Evolutionary conservation across 2,888 invertebrate genomes (phyloP), one percentile per base, ranked within the genome.

Genomic region (Reticulitermes lucifugus): DNA sequence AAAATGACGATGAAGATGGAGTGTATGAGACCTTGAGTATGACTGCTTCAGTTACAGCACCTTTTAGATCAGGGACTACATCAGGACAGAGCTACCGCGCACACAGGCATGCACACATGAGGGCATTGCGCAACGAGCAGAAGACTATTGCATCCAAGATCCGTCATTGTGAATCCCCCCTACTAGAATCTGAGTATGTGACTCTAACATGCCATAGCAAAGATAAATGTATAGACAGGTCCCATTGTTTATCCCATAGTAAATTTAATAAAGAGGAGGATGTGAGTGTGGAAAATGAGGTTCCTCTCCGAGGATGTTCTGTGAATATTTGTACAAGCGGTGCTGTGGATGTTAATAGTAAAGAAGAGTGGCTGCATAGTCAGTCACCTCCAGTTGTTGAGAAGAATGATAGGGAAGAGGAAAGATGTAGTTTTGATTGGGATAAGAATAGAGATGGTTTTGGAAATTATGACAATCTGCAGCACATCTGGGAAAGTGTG

Each of bases 391-490:
- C n/a, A 77, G 22, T 14, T 21, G 41, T 41, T 21, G 41, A 46
- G 4, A 77, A 77, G 43, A 55, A 51, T 22, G 79, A 22, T n/a
- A 70, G 35, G 7, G 71, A 83, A 73, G 71, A n/a, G 9, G 60
- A 59, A 18, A 12, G 85, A 85, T 65, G 80, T 86, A 29, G 92
- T 92, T 89, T 90, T 89, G 25, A 46, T 85, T n/a, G 60, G 79
- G 46, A 84, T 79, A 85, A 86, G 18, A 89, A 89, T 71, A 87
- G 88, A 51, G 87, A 89, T 77, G 92, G 92, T 84, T 93, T 93
- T 87, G 93, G 93, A 79, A 93, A 94, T 87, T 94, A 94, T 87
- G 94, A 94, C 89, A 94, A 94, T 59, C 89, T 94, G 60, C 91
- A 93, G 87, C 91, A 90, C 91, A 91, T 88, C 90, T 89, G 88